Percentiles rank a stretch among this genome's conserved stretches.
Evolutionary conservation across 2,888 invertebrate genomes (phyloP).

Genomic region (Trichogramma dendrolimi): DNA sequence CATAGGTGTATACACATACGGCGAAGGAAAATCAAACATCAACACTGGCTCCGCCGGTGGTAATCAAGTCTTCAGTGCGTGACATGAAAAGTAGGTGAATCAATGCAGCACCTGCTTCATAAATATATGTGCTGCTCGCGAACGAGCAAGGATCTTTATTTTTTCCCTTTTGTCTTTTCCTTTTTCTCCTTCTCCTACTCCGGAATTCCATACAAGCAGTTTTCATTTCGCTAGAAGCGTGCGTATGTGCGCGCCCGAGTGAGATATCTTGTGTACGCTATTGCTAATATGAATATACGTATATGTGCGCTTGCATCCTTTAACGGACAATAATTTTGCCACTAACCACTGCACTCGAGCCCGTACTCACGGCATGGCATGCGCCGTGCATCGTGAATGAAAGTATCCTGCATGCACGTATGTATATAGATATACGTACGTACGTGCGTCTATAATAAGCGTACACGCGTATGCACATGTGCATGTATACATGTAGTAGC

Average conservation of each 20-base stretch:
- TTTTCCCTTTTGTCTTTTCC: slow-evolving; percentile 8
- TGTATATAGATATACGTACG: too few relatives aligned
- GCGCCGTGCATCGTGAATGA: slow-evolving; percentile 50
- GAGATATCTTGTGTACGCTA: slow-evolving; percentile 4
- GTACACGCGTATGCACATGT: too few relatives aligned
- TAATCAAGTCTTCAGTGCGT: slow-evolving; percentile 28
- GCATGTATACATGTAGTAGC: not conserved
- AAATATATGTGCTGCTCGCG: not conserved
- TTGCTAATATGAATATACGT: not conserved
- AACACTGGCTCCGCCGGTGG: not conserved
- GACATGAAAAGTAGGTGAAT: slow-evolving; percentile 31
- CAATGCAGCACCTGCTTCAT: not conserved
- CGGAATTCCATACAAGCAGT: slow-evolving; percentile 1
- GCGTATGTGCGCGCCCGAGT: not conserved
- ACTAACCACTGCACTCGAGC: slow-evolving; percentile 29
- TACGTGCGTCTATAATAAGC: too few relatives aligned
- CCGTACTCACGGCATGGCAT: slow-evolving; percentile 25
- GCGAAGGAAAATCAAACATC: slow-evolving; percentile 13
- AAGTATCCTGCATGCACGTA: slow-evolving; percentile 43
- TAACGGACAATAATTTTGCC: slow-evolving; percentile 45
- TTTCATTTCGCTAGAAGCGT: slow-evolving; percentile 26
- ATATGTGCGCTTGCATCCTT: not conserved
- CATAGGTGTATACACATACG: not conserved
- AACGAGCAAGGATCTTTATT: slow-evolving; percentile 8
- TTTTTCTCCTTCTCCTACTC: slow-evolving; percentile 18